These are phyloP conservation scores for Brassicogethes aeneus DNA, from an alignment of 2,888 invertebrate species.

Conservation along the genomic window DNA sequence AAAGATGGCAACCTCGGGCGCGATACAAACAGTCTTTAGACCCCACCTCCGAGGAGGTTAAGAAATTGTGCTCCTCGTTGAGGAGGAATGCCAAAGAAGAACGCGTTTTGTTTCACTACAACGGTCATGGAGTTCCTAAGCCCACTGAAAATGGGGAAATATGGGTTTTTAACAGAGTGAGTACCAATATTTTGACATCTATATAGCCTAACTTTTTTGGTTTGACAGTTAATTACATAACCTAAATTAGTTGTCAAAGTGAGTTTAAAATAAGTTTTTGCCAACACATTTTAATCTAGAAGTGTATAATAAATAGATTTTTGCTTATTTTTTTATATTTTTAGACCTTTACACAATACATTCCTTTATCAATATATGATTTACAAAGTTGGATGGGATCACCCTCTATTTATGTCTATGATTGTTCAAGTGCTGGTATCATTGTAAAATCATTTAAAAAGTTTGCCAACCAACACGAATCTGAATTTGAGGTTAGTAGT, in stretches of 20 bases:
- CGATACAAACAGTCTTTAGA: conserved; percentile 95
- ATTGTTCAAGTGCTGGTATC: conserved; percentile 96
- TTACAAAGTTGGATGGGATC: conserved; percentile 99
- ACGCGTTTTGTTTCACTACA: conserved; percentile 96
- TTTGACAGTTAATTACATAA: background rate
- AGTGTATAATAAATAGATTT: too few relatives aligned
- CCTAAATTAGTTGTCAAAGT: background rate
- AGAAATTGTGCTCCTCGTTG: conserved; percentile 90
- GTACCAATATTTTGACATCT: conserved; percentile 15
- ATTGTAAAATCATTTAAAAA: conserved; percentile 85
- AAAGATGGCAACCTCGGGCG: conserved; percentile 97
- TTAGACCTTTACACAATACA: conserved; percentile 96
- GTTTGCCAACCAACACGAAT: conserved; percentile 86
- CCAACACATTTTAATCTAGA: too few relatives aligned
- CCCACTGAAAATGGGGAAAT: conserved; percentile 98
- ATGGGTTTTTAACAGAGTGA: conserved; percentile 96
- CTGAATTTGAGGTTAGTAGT: conserved; percentile 56
- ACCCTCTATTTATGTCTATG: conserved; percentile 98
- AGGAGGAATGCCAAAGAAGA: conserved; percentile 97
- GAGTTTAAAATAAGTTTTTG: too few relatives aligned
- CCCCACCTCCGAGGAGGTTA: conserved; percentile 96
- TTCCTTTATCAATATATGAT: conserved; percentile 96
- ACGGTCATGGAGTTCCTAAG: conserved; percentile 97
- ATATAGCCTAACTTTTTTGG: conserved; percentile 1
- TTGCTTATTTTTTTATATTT: conserved; percentile 20